A percentile compares a stretch with the other conserved stretches of the same genome.
phyloP scores from a whole-genome alignment of 2,888 invertebrate genomes.

The Salticus scenicus region DNA sequence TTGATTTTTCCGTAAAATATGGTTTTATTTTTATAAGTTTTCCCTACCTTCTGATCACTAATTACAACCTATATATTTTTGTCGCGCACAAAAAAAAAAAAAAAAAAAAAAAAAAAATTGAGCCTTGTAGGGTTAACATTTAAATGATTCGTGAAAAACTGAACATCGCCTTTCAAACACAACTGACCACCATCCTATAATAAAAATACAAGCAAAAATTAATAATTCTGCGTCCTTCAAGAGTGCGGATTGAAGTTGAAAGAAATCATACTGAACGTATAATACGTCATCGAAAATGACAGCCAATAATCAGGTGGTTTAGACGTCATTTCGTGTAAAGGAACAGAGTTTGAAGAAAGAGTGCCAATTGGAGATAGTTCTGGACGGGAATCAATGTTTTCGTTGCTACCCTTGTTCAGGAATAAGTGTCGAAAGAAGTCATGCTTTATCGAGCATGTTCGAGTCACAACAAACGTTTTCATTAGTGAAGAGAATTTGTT shows the following conservation, averaged over 20 bases:
- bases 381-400: neutral
- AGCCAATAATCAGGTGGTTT: conserved; percentile 30
- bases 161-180: too few relatives aligned
- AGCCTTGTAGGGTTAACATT: too few relatives aligned
- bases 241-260: conserved; percentile 30
- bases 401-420: neutral
- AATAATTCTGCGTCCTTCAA: conserved; percentile 14
- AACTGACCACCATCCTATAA: too few relatives aligned
- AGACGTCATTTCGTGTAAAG: conserved; percentile 30
- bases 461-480: neutral
- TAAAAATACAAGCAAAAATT: neutral
- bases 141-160: too few relatives aligned
- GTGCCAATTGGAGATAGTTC: neutral
- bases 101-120: too few relatives aligned
- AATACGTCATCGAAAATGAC: conserved; percentile 33
- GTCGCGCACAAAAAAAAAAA: too few relatives aligned
- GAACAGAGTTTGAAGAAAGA: neutral
- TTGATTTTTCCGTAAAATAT: too few relatives aligned
- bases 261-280: conserved; percentile 34
- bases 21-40: too few relatives aligned
- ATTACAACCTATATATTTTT: too few relatives aligned
- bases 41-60: too few relatives aligned
- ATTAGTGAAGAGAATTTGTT: neutral
- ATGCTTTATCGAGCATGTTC: neutral
- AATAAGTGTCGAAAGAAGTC: neutral